A percentile compares a stretch with the other conserved stretches of the same genome.
Conservation (phyloP, 2,888 invertebrate species). For the Hydriomena furcata region DNA sequence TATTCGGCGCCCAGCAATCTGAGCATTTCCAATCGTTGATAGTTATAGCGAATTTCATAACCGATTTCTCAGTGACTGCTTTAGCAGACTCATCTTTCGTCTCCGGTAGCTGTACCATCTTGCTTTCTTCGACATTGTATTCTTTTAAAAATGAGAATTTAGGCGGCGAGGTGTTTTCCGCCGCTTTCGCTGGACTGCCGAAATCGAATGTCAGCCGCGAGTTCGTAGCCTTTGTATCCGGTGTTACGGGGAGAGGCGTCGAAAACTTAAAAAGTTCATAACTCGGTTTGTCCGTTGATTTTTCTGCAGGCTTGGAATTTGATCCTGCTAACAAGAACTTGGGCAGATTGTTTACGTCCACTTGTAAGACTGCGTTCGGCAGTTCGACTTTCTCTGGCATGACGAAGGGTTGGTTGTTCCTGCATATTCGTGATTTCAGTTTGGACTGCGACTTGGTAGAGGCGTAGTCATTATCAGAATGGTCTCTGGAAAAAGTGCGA, state of each 20-base stretch:
- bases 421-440: slow-evolving; percentile 55
- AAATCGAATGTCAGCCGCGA: slow-evolving; percentile 49
- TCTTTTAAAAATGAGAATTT: slow-evolving; percentile 12
- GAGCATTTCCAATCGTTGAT: slow-evolving; percentile 43
- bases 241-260: slow-evolving; percentile 52
- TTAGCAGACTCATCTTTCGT: slow-evolving; percentile 1
- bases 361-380: slow-evolving; percentile 56
- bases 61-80: slow-evolving; percentile 1
- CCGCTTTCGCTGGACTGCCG: slow-evolving; percentile 51
- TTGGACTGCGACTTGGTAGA: slow-evolving; percentile 41
- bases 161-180: slow-evolving; percentile 36
- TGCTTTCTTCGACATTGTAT: not conserved
- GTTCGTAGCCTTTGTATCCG: slow-evolving; percentile 24
- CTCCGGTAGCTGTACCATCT: slow-evolving; percentile 33
- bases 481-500: slow-evolving; percentile 44
- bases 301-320: slow-evolving; percentile 1
- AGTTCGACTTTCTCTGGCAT: slow-evolving; percentile 43
- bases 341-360: slow-evolving; percentile 62
- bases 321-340: slow-evolving; percentile 53
- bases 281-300: slow-evolving; percentile 34
- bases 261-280: slow-evolving; percentile 54
- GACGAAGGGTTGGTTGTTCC: slow-evolving; percentile 40
- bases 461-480: not conserved
- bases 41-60: slow-evolving; percentile 7
- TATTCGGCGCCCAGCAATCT: slow-evolving; percentile 57